phyloP scores from a whole-genome alignment of 2,113 vertebrate species.

The Mustelus asterias region DNA sequence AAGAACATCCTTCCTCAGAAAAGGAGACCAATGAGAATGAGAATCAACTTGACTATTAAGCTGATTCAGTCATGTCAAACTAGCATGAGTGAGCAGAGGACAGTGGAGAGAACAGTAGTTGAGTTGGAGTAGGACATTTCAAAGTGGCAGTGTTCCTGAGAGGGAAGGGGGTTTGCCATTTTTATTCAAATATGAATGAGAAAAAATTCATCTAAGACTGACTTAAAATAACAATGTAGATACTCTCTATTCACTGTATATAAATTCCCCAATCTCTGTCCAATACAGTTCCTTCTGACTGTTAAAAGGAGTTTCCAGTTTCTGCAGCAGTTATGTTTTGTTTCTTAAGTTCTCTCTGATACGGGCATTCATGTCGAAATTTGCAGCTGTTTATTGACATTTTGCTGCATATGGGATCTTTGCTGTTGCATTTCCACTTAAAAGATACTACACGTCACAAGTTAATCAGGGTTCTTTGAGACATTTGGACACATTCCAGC shows the following conservation, averaged over 20 bases:
- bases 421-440: background rate
- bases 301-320: background rate
- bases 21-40: too few relatives aligned
- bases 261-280: background rate
- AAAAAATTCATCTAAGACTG: background rate
- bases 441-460: background rate
- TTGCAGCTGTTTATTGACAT: background rate
- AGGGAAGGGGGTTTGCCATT: background rate
- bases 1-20: too few relatives aligned
- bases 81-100: background rate
- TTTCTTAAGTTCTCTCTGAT: background rate
- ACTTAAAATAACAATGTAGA: background rate
- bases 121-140: background rate
- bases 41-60: background rate
- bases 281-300: background rate
- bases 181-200: background rate
- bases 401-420: background rate
- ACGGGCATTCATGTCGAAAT: background rate
- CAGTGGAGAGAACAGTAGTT: background rate
- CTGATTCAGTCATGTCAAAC: background rate
- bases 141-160: background rate
- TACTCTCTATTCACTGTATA: background rate
- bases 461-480: background rate
- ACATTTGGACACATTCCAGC: background rate
- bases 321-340: background rate